Base-by-base conservation (phyloP, 1,140 invertebrate genomes). In the Pinna nobilis region DNA sequence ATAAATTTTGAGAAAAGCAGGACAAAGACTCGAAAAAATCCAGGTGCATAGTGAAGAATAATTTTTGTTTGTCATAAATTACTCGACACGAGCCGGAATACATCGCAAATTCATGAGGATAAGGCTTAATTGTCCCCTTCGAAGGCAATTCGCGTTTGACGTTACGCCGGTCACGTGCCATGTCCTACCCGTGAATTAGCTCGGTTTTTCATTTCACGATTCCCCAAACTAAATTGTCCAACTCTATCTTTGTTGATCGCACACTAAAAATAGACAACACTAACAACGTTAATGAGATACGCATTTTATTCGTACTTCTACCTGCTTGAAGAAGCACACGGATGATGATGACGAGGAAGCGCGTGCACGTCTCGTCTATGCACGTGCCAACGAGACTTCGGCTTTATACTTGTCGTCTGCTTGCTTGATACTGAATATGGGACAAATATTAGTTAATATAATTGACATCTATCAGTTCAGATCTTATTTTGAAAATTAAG, bases 371-470 rank as follows among this genome's bases (percentile, higher is more conserved):
- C 66, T 65, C 67, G 67, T 65, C 67, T 35, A 65, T 20, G 63
- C 73, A 75, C 73, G 73, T 75, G 73, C 28, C 47, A 51, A 55
- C 68, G 68, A 53, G 68, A 70, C 53, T 70, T 70, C 59, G 44
- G 57, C 53, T 51, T 75, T 60, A 65, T 64, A n/a, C 61, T 41
- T 64, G 59, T 70, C 67, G 66, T 65, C 60, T 75, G 73, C 60
- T 60, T 37, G 47, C 67, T 41, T 66, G 73, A 65, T 64, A 65
- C 67, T 65, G 37, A 70, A 75, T 75, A 75, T 65, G 61, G 67
- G 60, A 53, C 73, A 75, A 75, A 75, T 75, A 75, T 75, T 75
- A 75, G 73, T 75, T 75, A 75, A 75, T 67, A 75, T 75, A 75
- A 75, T 75, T 75, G 73, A 75, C 70, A 75, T 75, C 73, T 70